A percentile compares a stretch with the other conserved stretches of the same genome.
Evolutionary conservation across 2,888 invertebrate genomes (phyloP).

Genomic region (Acanthosepion lycidas): DNA sequence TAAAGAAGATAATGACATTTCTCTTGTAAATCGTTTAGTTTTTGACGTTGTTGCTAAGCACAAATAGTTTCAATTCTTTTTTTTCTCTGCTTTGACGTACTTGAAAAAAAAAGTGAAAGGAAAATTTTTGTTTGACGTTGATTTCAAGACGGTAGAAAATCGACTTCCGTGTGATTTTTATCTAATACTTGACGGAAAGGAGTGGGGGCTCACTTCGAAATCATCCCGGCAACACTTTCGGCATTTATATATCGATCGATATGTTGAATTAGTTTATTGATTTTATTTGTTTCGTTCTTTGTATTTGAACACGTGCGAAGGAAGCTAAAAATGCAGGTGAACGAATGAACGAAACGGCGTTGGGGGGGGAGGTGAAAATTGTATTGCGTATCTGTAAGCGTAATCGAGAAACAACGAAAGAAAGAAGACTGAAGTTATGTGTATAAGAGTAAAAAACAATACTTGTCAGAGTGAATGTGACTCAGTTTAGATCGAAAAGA

Average conservation of each 20-base stretch:
- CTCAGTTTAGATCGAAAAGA: background rate
- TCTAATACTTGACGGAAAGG: background rate
- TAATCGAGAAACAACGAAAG: background rate
- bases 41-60: too few relatives aligned
- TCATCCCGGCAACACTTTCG: constrained; percentile 20
- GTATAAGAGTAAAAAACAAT: background rate
- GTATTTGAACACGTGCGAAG: background rate
- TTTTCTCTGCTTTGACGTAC: too few relatives aligned
- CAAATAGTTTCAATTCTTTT: too few relatives aligned
- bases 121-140: background rate
- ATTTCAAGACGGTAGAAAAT: background rate
- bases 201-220: background rate
- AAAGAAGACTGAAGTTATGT: background rate
- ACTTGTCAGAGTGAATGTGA: background rate
- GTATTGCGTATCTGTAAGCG: background rate
- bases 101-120: background rate
- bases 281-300: background rate
- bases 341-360: background rate
- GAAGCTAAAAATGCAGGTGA: background rate
- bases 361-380: background rate
- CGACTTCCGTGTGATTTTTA: background rate
- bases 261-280: background rate
- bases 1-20: background rate
- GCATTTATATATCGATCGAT: background rate
- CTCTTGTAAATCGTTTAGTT: background rate